Conservation (phyloP, 1,140 invertebrate genomes). For the Diorhabda carinulata region DNA sequence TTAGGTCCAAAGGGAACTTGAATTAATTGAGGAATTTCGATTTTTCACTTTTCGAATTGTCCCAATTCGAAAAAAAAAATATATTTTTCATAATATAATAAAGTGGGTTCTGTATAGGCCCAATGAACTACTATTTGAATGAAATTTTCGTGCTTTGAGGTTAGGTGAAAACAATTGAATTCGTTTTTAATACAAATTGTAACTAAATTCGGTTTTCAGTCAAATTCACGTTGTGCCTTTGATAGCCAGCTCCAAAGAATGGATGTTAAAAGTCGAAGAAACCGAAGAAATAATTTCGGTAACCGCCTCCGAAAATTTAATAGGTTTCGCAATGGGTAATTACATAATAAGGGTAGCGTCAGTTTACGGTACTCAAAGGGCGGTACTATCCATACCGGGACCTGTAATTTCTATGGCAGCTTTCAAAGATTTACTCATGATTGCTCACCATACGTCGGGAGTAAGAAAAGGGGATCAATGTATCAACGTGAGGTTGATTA, state of each 20-base stretch:
- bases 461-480: conserved; percentile 53
- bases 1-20: too few relatives aligned
- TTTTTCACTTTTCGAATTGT: too few relatives aligned
- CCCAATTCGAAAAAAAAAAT: too few relatives aligned
- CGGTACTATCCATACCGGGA: conserved; percentile 71
- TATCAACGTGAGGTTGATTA: conserved; percentile 51
- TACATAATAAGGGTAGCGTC: conserved; percentile 79
- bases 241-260: conserved; percentile 80
- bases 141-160: too few relatives aligned
- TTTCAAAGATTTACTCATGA: conserved; percentile 64
- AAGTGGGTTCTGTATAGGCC: too few relatives aligned
- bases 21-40: too few relatives aligned
- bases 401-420: conserved; percentile 62
- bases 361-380: conserved; percentile 78
- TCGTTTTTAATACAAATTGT: too few relatives aligned
- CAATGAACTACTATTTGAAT: too few relatives aligned
- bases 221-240: conserved; percentile 56
- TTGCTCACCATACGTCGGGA: conserved; percentile 69
- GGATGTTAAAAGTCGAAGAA: conserved; percentile 71
- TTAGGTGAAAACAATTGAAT: too few relatives aligned
- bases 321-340: conserved; percentile 72
- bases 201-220: conserved; percentile 27
- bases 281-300: conserved; percentile 74
- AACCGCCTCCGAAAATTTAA: conserved; percentile 65
- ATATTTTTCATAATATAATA: too few relatives aligned